Conservation (phyloP, 2,797 vertebrate species). For the Smutsia temminckii region DNA sequence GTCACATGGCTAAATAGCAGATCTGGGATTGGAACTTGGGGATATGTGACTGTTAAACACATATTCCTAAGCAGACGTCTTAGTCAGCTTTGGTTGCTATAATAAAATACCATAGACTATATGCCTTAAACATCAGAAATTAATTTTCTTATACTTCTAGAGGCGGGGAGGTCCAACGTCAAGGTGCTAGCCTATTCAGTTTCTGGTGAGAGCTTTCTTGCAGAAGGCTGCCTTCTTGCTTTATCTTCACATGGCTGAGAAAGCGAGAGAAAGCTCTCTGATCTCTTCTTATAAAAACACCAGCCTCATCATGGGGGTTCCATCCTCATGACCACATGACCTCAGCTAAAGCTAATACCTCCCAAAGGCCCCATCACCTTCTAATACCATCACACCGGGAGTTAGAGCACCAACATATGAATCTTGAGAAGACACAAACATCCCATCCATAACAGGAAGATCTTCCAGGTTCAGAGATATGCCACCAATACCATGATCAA, state of each 20-base stretch:
- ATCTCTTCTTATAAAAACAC: not conserved
- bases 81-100: not conserved
- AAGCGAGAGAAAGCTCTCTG: not conserved
- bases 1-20: not conserved
- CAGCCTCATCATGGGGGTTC: too few relatives aligned
- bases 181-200: not conserved
- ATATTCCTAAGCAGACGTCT: not conserved
- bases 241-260: not conserved
- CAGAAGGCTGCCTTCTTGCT: not conserved
- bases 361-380: too few relatives aligned
- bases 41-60: not conserved
- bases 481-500: not conserved
- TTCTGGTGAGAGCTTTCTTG: not conserved
- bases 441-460: not conserved
- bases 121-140: not conserved
- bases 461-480: not conserved
- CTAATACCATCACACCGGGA: too few relatives aligned
- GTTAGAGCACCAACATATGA: not conserved
- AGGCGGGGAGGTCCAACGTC: not conserved
- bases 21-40: not conserved
- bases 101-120: not conserved
- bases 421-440: not conserved
- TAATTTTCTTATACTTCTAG: not conserved
- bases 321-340: not conserved
- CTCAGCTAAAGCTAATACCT: not conserved